These are phyloP conservation scores for Amphipyra tragopoginis DNA, from an alignment of 2,888 invertebrate genomes.

Conservation along the genomic window DNA sequence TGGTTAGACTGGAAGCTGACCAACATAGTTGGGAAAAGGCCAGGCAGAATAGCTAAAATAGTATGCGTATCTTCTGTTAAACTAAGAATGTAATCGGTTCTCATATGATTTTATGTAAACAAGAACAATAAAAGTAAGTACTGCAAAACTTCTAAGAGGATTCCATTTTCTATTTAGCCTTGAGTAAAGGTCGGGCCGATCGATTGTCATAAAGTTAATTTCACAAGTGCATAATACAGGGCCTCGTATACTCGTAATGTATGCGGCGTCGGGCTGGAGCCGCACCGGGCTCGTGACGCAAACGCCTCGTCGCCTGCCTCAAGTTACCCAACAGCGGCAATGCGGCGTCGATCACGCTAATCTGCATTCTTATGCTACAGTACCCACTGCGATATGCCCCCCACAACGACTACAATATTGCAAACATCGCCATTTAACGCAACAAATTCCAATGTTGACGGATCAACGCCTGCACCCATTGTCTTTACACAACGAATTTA, in stretches of 20 bases:
- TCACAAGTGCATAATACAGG: conserved; percentile 68
- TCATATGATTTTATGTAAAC: no score
- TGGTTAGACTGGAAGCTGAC: no score
- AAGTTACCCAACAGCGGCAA: conserved; percentile 78
- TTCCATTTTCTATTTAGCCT: conserved; percentile 54
- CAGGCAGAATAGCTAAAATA: no score
- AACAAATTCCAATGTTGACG: conserved; percentile 43
- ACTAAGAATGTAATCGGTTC: no score
- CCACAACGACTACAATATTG: conserved; percentile 32
- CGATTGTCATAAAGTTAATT: conserved; percentile 64
- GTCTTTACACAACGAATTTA: conserved; percentile 22
- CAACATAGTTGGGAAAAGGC: no score
- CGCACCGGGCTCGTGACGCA: conserved; percentile 59
- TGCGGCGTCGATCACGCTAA: conserved; percentile 80
- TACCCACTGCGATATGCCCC: conserved; percentile 22
- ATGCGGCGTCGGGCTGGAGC: conserved; percentile 45
- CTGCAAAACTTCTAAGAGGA: conserved; percentile 21
- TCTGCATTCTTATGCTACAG: conserved; percentile 70
- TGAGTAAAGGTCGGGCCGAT: conserved; percentile 63
- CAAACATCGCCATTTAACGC: conserved; percentile 38
- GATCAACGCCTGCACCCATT: conserved; percentile 26
- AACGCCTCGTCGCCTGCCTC: conserved; percentile 62
- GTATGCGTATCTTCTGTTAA: no score
- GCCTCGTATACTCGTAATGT: conserved; percentile 52
- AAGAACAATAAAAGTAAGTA: conserved; percentile 9